Evolutionary conservation across 2,797 vertebrate species (phyloP).

Genomic region (Ctenopoma multispine): DNA sequence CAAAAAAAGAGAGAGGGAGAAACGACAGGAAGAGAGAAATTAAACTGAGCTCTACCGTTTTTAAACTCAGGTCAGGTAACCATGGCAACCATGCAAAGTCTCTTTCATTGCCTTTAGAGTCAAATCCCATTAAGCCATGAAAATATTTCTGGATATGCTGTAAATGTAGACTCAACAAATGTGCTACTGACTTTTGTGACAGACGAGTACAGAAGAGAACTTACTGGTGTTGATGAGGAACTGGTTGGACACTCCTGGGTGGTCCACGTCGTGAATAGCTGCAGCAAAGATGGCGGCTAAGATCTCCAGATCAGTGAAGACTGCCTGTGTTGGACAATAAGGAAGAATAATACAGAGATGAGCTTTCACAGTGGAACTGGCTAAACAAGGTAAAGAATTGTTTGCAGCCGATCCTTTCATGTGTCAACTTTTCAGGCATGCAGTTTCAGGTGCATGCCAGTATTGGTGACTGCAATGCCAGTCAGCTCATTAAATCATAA

Average conservation of each 20-base stretch:
- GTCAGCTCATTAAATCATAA: conserved; percentile 24
- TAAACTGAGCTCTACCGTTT: conserved; percentile 34
- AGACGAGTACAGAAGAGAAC: conserved; percentile 67
- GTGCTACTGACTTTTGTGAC: background rate
- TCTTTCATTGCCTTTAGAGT: conserved; percentile 21
- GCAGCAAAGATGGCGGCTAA: conserved; percentile 97
- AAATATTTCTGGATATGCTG: conserved; percentile 16
- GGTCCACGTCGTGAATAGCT: conserved; percentile 98
- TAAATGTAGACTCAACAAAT: conserved; percentile 33
- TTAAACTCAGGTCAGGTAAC: conserved; percentile 38
- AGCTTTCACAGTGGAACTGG: conserved; percentile 8
- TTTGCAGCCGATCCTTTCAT: conserved; percentile 1
- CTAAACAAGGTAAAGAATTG: conserved; percentile 25
- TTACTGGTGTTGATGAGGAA: conserved; percentile 99
- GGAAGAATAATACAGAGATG: conserved; percentile 3
- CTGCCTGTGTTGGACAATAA: conserved; percentile 84
- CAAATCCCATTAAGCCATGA: conserved; percentile 14
- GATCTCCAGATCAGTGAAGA: conserved; percentile 98
- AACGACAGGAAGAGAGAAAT: conserved; percentile 38
- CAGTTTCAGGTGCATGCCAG: conserved; percentile 56
- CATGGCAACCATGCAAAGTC: conserved; percentile 27
- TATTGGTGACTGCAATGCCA: conserved; percentile 11
- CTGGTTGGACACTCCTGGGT: conserved; percentile 98
- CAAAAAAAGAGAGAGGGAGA: conserved; percentile 3
- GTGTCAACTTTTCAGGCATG: conserved; percentile 35